Conservation (phyloP, 2,888 invertebrate species). For the Drosophila histrio region DNA sequence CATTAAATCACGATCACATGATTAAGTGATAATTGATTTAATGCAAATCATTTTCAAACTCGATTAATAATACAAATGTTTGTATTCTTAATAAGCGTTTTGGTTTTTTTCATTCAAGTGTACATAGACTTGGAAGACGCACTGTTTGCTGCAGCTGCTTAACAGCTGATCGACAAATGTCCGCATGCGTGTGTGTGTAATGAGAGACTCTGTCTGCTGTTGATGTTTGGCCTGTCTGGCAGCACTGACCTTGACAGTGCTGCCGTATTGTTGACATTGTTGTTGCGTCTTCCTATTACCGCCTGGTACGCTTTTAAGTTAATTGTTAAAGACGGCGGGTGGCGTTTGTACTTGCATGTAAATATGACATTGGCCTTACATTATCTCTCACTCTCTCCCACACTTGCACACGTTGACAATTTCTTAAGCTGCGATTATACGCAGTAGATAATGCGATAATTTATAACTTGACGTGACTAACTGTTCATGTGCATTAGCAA, state of each 20-base stretch:
- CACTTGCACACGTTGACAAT: conserved; percentile 1
- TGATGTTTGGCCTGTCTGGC: conserved; percentile 36
- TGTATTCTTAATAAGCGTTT: neutral
- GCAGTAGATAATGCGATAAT: conserved; percentile 7
- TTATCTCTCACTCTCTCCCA: conserved; percentile 13
- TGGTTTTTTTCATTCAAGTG: conserved; percentile 1
- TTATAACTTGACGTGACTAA: neutral
- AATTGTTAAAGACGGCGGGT: conserved; percentile 25
- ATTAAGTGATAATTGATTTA: conserved; percentile 4
- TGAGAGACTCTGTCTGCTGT: neutral
- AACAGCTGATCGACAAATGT: conserved; percentile 33
- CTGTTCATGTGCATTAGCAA: conserved; percentile 18
- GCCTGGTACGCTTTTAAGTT: conserved; percentile 6
- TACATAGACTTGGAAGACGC: neutral
- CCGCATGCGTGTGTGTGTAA: neutral
- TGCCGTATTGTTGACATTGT: neutral
- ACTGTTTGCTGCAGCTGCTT: conserved; percentile 3
- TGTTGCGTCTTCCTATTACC: neutral
- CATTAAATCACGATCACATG: conserved; percentile 3
- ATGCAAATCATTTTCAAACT: neutral
- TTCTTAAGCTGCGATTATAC: conserved; percentile 7
- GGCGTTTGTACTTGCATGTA: conserved; percentile 24
- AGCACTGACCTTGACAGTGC: conserved; percentile 45
- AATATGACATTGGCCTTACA: conserved; percentile 33
- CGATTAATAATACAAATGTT: conserved; percentile 7